Base-by-base conservation (phyloP, 2,797 vertebrate genomes). In the Aselliscus stoliczkanus region DNA sequence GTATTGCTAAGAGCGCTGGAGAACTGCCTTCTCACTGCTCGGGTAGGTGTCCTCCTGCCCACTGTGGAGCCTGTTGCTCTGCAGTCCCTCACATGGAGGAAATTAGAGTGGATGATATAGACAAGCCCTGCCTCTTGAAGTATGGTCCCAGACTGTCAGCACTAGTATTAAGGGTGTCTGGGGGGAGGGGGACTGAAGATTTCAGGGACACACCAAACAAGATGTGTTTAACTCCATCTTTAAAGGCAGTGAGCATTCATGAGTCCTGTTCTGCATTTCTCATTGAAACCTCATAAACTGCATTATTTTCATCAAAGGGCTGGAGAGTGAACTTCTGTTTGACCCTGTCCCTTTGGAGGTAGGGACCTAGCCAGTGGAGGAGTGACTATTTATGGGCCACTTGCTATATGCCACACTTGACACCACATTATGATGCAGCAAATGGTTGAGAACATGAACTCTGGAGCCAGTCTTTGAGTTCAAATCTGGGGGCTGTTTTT, bases 1-100 rank as follows among this genome's bases (percentile, higher is more conserved):
- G 99, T 97, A 39, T 96, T 44, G 2, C 70, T 56, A 5, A 39
- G 39, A 81, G 18, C 1, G 4, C 65, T n/a, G 25, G 89, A 42
- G 42, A 81, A 39, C 81, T 12, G 1, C 20, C 62, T 75, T 37
- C 52, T 27, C 81, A 23, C 31, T 5, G 2, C 4, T 4, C 37
- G 65, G 34, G 39, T n/a, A 42, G 56, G 20, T n/a, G 56, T 67
- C n/a, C 25, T 52, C 27, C 2, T 29, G 27, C 39, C 81, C 13
- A 7, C 25, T 52, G 34, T 2, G 62, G 27, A 20, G 5, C 52
- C 62, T 1, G 60, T 20, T 7, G 2, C 60, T 56, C 20, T 15
- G 5, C 86, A 27, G 58, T 31, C 17, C 21, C 4, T 60, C 34
- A 23, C 0, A 0, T 4, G 20, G 39, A 50, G 31, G 50, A 69